A percentile compares a stretch with the other conserved stretches of the same genome.
These are phyloP conservation scores for Charanyca ferruginea DNA, from an alignment of 2,888 invertebrate genomes.

Conservation along the genomic window DNA sequence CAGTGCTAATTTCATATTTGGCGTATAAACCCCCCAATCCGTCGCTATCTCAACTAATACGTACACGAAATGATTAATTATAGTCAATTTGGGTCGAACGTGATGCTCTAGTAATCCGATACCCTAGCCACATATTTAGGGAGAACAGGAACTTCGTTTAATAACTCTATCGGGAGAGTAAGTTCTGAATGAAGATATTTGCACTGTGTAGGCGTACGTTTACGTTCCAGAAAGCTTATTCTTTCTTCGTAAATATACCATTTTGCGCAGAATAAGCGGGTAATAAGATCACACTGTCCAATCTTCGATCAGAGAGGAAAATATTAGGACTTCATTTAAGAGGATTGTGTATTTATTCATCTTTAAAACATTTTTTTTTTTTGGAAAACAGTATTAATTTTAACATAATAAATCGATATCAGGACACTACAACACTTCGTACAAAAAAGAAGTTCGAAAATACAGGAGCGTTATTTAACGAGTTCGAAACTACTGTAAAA, in stretches of 20 bases:
- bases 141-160: conserved; percentile 66
- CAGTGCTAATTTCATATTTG: conserved; percentile 12
- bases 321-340: conserved; percentile 4
- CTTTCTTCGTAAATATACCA: conserved; percentile 21
- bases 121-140: conserved; percentile 67
- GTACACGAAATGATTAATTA: conserved; percentile 84
- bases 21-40: conserved; percentile 66
- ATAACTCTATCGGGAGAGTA: conserved; percentile 61
- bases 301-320: conserved; percentile 15
- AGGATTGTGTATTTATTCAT: background rate
- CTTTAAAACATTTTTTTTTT: background rate
- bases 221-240: conserved; percentile 32
- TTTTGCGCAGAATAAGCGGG: conserved; percentile 18
- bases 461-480: background rate
- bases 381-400: background rate
- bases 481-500: background rate
- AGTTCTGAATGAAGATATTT: conserved; percentile 51
- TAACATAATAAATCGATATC: background rate
- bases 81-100: conserved; percentile 79
- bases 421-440: background rate
- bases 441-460: background rate
- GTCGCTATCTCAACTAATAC: conserved; percentile 69
- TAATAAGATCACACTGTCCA: conserved; percentile 24
- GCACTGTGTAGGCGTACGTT: conserved; percentile 31
- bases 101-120: conserved; percentile 75